Base-by-base conservation (phyloP, 2,888 invertebrate species). In the Orgyia antiqua region DNA sequence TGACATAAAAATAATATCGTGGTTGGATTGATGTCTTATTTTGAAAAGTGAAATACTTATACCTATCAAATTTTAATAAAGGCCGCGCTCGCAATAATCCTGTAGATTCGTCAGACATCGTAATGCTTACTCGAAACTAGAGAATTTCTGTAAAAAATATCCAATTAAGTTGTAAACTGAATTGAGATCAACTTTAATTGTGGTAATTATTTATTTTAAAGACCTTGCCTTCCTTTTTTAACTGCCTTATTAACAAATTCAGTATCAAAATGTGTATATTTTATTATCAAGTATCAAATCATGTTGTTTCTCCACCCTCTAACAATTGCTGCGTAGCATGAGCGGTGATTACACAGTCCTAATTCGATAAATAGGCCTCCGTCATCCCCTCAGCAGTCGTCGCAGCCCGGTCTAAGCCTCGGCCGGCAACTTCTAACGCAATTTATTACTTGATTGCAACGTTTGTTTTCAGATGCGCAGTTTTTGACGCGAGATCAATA, bases 331-430 rank as follows among this genome's bases (percentile, higher is more conserved):
- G 58, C 42, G 51, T 43, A 33, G 53, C 52, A 56, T 64, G 67
- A 66, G 68, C 68, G 68, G 72, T 78, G 77, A 79, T 80, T 77
- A 76, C 75, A 63, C 68, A 65, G 66, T 59, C 62, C 65, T 78
- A 80, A 79, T 76, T 76, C 72, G 72, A 76, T 76, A 74, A 76
- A 72, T 77, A 69, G 72, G 66, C 60, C 58, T 56, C 57, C 42
- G 40, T 36, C 33, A 33, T 35, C 41, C 42, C 50, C 52, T 42
- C 44, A 26, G 37, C 23, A 31, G 32, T 44, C 40, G 31, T 33
- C 45, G 30, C 23, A 29, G 35, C 45, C 41, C 36, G 45, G 35
- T 39, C 27, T 35, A 31, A 39, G 33, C 38, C 33, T 40, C 42
- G 36, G 51, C 51, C 42, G 39, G 39, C 37, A 45, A 42, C 52